Evolutionary conservation across 1,140 invertebrate genomes (phyloP).

Genomic region (Magallana gigas): DNA sequence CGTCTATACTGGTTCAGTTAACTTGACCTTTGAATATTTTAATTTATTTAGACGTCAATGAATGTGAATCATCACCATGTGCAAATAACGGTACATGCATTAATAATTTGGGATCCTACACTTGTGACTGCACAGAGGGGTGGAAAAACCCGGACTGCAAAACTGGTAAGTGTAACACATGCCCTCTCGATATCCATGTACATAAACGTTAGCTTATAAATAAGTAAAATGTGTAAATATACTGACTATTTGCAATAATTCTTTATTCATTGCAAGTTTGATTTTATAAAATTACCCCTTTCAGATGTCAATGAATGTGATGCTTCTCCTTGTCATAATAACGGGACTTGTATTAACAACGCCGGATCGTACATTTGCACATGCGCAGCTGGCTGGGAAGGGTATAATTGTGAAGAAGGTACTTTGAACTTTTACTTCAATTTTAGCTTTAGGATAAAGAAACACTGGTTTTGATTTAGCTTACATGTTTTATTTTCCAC

Average conservation of each 20-base stretch:
- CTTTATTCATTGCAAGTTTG: too few relatives aligned
- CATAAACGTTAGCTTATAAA: too few relatives aligned
- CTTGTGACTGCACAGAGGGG: constrained; percentile 52
- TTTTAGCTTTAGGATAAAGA: too few relatives aligned
- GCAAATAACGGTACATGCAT: constrained; percentile 61
- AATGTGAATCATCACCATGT: constrained; percentile 39
- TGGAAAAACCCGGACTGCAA: constrained; percentile 38
- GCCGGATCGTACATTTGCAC: constrained; percentile 70
- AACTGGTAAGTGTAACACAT: not conserved
- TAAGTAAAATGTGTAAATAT: too few relatives aligned
- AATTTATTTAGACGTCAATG: constrained; percentile 80
- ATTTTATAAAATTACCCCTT: not conserved
- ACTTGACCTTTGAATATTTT: not conserved
- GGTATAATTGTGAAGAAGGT: constrained; percentile 92
- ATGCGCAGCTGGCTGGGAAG: constrained; percentile 91
- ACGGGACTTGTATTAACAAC: constrained; percentile 80
- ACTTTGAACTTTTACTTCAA: not conserved
- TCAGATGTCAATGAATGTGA: constrained; percentile 59
- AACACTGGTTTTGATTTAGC: too few relatives aligned
- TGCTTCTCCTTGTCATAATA: constrained; percentile 82
- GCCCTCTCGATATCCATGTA: too few relatives aligned
- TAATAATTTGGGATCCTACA: constrained; percentile 59
- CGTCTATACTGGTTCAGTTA: too few relatives aligned
- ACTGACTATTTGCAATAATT: not conserved
- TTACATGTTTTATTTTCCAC: too few relatives aligned